Evolutionary conservation across 2,888 invertebrate genomes (phyloP), one percentile per base, ranked within the genome.

Genomic region (Cremastinae sp.): DNA sequence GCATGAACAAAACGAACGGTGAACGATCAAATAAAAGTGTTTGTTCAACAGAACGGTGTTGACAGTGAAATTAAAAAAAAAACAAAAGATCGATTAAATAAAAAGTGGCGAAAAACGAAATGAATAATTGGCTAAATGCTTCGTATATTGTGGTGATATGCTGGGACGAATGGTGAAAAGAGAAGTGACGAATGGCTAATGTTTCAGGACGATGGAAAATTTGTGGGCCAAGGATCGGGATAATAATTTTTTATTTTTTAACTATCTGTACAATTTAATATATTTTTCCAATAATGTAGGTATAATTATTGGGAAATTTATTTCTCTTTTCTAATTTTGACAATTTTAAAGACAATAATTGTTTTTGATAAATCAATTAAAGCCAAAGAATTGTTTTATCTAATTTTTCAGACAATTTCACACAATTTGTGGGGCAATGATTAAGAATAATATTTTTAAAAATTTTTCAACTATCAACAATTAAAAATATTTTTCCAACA

Each of bases 1-100:
- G 59, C 70, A 51, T 72, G 45, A 72, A 58, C 28, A 1, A 66
- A 47, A 68, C 20, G 36, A 36, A 75, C 41, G 45, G 75, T 59
- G 43, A 66, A 69, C n/a, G 45, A 28, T 62, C 18, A 69, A 56
- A 74, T 73, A 59, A 73, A 16, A 75, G n/a, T n/a, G n/a, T n/a
- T 59, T 54, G 51, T 54, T 61, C 73, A 43, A 74, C 41, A 47
- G 58, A 66, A 64, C 43, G 45, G 66, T 49, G 41, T 70, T 18
- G 5, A 45, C 14, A 41, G 18, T 59, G 49, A 53, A 45, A 47
- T 58, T 56, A 10, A 41, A 65, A 61, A 47, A 56, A 72, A 74
- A 74, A 59, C 65, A 14, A 78, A 49, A 61, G 16, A 61, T 47
- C 62, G 54, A 74, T 51, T 16, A 54, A 47, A 47, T 49, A 20